phyloP scores from a whole-genome alignment of 2,797 vertebrate genomes.

The Notolabrus celidotus region DNA sequence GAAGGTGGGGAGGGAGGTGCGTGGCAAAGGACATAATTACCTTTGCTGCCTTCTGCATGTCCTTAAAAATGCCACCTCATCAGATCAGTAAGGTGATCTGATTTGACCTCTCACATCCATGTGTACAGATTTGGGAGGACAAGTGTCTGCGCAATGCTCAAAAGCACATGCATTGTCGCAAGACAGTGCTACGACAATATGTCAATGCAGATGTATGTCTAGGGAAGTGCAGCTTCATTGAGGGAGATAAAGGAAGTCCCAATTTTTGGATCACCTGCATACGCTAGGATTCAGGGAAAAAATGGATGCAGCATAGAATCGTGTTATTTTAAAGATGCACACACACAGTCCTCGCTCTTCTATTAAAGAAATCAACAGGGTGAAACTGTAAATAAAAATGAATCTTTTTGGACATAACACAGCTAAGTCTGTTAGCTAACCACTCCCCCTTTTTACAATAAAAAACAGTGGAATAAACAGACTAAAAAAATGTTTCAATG shows the following conservation, averaged over 20 bases:
- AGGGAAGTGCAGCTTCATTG: background rate
- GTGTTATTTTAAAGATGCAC: too few species aligned
- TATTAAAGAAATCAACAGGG: too few species aligned
- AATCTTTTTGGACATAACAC: too few species aligned
- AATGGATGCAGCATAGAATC: background rate
- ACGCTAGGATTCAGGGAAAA: background rate
- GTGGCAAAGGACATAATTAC: conserved; percentile 86
- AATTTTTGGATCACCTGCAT: conserved; percentile 9
- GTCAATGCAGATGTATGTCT: conserved; percentile 44
- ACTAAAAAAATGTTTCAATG: too few species aligned
- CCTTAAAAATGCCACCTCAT: conserved; percentile 77
- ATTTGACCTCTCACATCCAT: conserved; percentile 52
- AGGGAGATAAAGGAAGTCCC: background rate
- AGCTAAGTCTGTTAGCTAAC: too few species aligned
- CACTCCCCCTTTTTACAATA: too few species aligned
- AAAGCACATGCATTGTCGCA: conserved; percentile 14
- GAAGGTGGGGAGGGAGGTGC: background rate
- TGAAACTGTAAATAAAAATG: too few species aligned
- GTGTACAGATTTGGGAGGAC: conserved; percentile 31
- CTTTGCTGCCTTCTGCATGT: conserved; percentile 74
- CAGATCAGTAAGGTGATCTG: conserved; percentile 56
- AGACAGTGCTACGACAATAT: conserved; percentile 23
- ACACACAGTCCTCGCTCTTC: too few species aligned
- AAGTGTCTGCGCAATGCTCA: conserved; percentile 19
- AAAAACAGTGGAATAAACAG: too few species aligned